Evolutionary conservation across 2,888 invertebrate species (phyloP).

Genomic region (Pterostichus madidus): DNA sequence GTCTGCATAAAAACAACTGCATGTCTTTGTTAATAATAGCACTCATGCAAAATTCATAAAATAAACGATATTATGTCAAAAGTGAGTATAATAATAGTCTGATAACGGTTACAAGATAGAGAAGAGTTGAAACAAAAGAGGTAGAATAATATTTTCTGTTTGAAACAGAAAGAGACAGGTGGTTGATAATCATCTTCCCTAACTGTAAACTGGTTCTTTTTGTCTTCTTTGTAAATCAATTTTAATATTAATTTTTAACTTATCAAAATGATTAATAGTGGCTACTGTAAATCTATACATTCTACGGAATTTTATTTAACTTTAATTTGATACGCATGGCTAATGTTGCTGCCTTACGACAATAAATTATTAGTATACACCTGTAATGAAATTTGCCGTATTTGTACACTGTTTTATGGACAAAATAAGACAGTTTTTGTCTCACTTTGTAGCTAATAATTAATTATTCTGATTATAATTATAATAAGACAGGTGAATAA

Average conservation of each 20-base stretch:
- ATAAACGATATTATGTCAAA: constrained; percentile 25
- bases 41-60: neutral
- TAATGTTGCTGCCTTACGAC: neutral
- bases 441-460: constrained; percentile 10
- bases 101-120: constrained; percentile 50
- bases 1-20: too few relatives aligned
- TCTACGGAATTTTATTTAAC: constrained; percentile 25
- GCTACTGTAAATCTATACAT: constrained; percentile 54
- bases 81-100: neutral
- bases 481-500: constrained; percentile 34
- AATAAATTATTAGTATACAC: constrained; percentile 32
- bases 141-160: constrained; percentile 50
- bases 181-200: constrained; percentile 54
- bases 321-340: constrained; percentile 31
- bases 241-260: constrained; percentile 48
- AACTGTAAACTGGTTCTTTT: constrained; percentile 53
- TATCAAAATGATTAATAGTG: constrained; percentile 47
- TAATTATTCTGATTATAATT: constrained; percentile 37
- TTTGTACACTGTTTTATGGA: constrained; percentile 1
- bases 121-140: constrained; percentile 48
- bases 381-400: constrained; percentile 20
- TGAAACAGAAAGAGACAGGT: constrained; percentile 49
- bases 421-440: constrained; percentile 9
- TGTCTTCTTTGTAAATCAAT: constrained; percentile 47
- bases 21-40: neutral